These are phyloP conservation scores for Cryptoblepharus egeriae DNA, from an alignment of 2,797 vertebrate genomes.

Conservation along the genomic window DNA sequence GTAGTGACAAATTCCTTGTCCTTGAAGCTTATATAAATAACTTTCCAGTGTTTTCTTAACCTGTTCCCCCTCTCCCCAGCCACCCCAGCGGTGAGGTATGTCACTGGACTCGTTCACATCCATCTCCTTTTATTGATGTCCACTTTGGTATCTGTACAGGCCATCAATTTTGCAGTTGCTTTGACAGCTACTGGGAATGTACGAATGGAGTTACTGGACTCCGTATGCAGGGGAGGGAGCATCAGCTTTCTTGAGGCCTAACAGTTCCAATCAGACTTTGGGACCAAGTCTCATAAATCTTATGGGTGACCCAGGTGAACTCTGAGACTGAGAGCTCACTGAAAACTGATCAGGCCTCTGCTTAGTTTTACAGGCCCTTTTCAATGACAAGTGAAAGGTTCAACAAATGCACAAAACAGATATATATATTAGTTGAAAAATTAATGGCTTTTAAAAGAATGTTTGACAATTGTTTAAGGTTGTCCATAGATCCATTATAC, in stretches of 20 bases:
- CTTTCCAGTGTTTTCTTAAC: conserved; percentile 92
- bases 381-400: conserved; percentile 82
- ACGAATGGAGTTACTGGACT: conserved; percentile 80
- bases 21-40: conserved; percentile 94
- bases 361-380: conserved; percentile 82
- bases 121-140: conserved; percentile 85
- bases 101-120: conserved; percentile 82
- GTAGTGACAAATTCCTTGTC: conserved; percentile 87
- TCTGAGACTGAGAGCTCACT: conserved; percentile 77
- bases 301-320: conserved; percentile 83
- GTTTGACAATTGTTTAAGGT: conserved; percentile 92
- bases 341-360: conserved; percentile 84
- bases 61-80: conserved; percentile 80
- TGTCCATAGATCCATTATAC: conserved; percentile 88
- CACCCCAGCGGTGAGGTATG: conserved; percentile 75
- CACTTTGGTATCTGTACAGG: conserved; percentile 82
- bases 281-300: conserved; percentile 82
- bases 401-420: conserved; percentile 82
- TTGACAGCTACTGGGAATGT: conserved; percentile 73
- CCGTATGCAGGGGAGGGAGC: conserved; percentile 69
- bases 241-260: conserved; percentile 66
- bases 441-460: conserved; percentile 88
- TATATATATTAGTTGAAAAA: conserved; percentile 86
- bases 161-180: conserved; percentile 84
- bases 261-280: conserved; percentile 77